Percentiles rank a stretch among this genome's conserved stretches.
Evolutionary conservation across 2,797 vertebrate genomes (phyloP).

Genomic region (Amblyraja radiata): DNA sequence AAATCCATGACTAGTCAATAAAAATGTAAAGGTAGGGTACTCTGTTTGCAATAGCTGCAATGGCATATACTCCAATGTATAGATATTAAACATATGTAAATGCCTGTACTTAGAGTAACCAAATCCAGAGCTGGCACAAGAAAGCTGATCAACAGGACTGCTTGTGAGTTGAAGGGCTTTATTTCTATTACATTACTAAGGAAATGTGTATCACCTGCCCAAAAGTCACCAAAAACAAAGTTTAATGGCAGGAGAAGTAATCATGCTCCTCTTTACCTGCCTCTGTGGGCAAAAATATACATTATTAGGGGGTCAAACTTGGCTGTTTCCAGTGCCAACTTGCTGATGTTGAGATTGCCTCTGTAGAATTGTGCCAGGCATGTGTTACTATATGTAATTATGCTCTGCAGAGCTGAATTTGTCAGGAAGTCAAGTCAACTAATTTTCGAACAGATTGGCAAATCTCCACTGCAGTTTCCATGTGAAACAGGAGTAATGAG

Average conservation of each 20-base stretch:
- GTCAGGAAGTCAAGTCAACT: background rate
- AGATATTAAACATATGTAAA: no score
- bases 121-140: background rate
- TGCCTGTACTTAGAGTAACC: background rate
- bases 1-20: background rate
- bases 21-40: background rate
- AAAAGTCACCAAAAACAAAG: background rate
- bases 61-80: no score
- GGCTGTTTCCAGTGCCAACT: background rate
- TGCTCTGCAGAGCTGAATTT: background rate
- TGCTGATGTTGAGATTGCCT: background rate
- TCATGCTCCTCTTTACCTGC: background rate
- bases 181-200: background rate
- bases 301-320: background rate
- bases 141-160: background rate
- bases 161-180: background rate
- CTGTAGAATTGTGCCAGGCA: background rate
- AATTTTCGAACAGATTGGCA: background rate
- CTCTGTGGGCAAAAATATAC: background rate
- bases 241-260: background rate
- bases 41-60: background rate
- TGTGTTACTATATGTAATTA: background rate
- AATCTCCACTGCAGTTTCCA: background rate
- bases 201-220: background rate
- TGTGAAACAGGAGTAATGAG: background rate